A percentile compares a stretch with the other conserved stretches of the same genome.
Evolutionary conservation across 2,797 vertebrate species (phyloP).

Genomic region (Notolabrus celidotus): DNA sequence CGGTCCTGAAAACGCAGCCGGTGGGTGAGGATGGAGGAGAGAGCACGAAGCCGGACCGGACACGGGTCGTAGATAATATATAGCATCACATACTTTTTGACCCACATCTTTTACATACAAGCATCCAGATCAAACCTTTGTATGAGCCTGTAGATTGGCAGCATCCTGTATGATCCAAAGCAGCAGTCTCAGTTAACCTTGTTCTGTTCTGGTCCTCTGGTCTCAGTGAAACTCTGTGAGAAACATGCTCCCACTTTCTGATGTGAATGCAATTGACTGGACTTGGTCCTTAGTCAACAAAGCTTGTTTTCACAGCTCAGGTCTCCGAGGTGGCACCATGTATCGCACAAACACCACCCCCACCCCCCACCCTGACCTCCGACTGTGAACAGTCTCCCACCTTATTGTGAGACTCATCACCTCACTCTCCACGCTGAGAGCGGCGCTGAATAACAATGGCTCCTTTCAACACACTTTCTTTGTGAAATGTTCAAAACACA

Average conservation of each 20-base stretch:
- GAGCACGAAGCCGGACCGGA: too few species aligned
- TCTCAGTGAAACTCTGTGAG: conserved; percentile 24
- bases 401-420: conserved; percentile 38
- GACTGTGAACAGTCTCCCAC: conserved; percentile 46
- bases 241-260: conserved; percentile 25
- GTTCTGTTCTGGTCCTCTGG: conserved; percentile 20
- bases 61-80: too few species aligned
- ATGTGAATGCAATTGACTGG: conserved; percentile 50
- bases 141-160: too few species aligned
- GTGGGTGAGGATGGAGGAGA: too few species aligned
- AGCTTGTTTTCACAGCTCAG: conserved; percentile 48
- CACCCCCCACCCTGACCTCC: conserved; percentile 41
- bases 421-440: conserved; percentile 3
- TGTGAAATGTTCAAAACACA: conserved; percentile 14
- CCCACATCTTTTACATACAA: too few species aligned
- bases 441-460: conserved; percentile 34
- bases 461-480: not conserved
- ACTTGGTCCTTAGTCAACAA: conserved; percentile 42
- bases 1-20: too few species aligned
- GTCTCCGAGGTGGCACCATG: conserved; percentile 41
- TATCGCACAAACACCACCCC: conserved; percentile 35
- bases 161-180: conserved; percentile 22
- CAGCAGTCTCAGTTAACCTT: conserved; percentile 26
- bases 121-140: too few species aligned
- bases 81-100: too few species aligned